phyloP scores from a whole-genome alignment of 23 tunicate species.

The Halocynthia aurantium region DNA sequence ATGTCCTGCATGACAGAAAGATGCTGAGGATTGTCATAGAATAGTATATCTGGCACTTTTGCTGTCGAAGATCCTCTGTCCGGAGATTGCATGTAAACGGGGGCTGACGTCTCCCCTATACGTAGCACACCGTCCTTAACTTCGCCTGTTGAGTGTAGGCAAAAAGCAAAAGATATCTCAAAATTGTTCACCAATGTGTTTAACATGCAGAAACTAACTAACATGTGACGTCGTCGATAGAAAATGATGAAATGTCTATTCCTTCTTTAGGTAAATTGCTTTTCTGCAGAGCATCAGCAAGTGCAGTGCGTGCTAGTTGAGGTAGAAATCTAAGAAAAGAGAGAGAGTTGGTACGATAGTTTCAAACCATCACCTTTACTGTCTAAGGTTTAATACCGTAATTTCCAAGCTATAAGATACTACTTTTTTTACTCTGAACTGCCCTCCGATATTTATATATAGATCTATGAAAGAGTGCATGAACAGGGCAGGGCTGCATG shows the following conservation, averaged over 20 bases:
- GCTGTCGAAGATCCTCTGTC: constrained; percentile 58
- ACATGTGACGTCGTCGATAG: constrained; percentile 74
- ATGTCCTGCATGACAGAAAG: constrained; percentile 83
- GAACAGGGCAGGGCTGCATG: too few relatives aligned
- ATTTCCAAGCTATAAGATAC: too few relatives aligned
- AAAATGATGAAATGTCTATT: constrained; percentile 43
- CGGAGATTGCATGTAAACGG: constrained; percentile 40
- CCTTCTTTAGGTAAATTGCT: constrained; percentile 72
- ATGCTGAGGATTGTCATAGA: constrained; percentile 94
- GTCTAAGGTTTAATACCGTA: too few relatives aligned
- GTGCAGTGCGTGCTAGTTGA: constrained; percentile 60
- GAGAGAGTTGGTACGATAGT: neutral
- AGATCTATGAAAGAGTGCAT: too few relatives aligned
- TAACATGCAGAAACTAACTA: neutral
- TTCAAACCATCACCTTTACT: neutral
- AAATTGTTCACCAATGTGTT: neutral
- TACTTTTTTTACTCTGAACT: too few relatives aligned
- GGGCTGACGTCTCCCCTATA: constrained; percentile 50
- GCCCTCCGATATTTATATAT: too few relatives aligned
- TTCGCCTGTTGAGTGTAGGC: constrained; percentile 29
- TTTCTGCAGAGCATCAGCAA: constrained; percentile 59
- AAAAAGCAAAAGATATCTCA: neutral
- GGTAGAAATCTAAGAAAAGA: constrained; percentile 61
- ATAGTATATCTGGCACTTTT: constrained; percentile 79
- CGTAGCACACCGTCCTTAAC: constrained; percentile 51